A percentile compares a stretch with the other conserved stretches of the same genome.
phyloP scores from a whole-genome alignment of 1,140 invertebrate species.

The Ctenoplectra terminalis region DNA sequence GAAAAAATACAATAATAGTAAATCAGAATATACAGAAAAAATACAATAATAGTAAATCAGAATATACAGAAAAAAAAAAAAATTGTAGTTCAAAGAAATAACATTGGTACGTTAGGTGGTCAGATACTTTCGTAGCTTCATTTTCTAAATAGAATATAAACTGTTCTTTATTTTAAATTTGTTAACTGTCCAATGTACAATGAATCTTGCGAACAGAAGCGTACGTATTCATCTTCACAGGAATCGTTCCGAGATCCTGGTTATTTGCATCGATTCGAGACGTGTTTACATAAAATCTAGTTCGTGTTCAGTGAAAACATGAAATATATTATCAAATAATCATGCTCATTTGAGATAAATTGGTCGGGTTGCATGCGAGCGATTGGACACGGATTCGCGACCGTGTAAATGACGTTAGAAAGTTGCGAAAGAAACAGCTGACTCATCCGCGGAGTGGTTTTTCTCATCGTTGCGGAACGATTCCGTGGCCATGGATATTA shows the following conservation, averaged over 20 bases:
- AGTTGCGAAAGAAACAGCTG: slow-evolving; percentile 72
- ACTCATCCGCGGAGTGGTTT: slow-evolving; percentile 64
- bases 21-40: too few relatives aligned
- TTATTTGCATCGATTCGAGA: not conserved
- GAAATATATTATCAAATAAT: not conserved
- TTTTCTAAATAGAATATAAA: too few relatives aligned
- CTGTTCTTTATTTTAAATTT: too few relatives aligned
- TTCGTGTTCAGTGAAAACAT: not conserved
- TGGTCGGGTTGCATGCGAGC: not conserved
- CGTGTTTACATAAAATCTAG: slow-evolving; percentile 9
- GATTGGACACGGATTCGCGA: slow-evolving; percentile 52
- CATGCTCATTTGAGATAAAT: not conserved
- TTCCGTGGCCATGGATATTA: slow-evolving; percentile 16
- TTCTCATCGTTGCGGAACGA: slow-evolving; percentile 68
- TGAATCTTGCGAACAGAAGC: too few relatives aligned
- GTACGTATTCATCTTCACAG: too few relatives aligned
- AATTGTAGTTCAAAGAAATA: too few relatives aligned
- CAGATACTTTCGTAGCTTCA: too few relatives aligned
- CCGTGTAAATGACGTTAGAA: slow-evolving; percentile 74
- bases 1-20: too few relatives aligned
- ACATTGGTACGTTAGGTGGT: too few relatives aligned
- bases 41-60: too few relatives aligned
- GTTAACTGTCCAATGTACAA: too few relatives aligned
- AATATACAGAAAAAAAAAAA: too few relatives aligned
- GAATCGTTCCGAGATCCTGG: not conserved